A percentile compares a stretch with the other conserved stretches of the same genome.
These are phyloP conservation scores for Coendou prehensilis DNA, from an alignment of 2,797 vertebrate species.

Conservation along the genomic window DNA sequence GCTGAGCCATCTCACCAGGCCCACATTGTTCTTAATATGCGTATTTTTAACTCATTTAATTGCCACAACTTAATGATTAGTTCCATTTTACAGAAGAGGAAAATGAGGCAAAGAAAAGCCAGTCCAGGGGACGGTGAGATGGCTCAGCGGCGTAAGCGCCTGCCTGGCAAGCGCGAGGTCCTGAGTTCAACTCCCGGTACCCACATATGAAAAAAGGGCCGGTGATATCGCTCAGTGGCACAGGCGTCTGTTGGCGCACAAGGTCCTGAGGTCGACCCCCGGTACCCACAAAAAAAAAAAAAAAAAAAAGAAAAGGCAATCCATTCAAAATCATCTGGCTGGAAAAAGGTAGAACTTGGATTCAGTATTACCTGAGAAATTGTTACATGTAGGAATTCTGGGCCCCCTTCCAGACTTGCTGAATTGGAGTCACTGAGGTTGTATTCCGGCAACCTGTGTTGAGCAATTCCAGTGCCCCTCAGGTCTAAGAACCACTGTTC, in stretches of 20 bases:
- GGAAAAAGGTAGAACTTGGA: not conserved
- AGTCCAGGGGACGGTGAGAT: too few relatives aligned
- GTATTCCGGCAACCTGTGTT: rapidly evolving
- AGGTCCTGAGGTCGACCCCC: too few relatives aligned
- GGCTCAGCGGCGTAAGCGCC: too few relatives aligned
- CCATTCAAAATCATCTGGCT: not conserved
- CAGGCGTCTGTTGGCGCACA: too few relatives aligned
- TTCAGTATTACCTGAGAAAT: not conserved
- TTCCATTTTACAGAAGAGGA: not conserved
- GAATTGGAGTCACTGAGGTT: not conserved
- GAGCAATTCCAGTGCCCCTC: rapidly evolving
- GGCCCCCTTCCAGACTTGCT: rapidly evolving
- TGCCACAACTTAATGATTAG: not conserved
- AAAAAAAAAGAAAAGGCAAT: not conserved
- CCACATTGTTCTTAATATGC: not conserved
- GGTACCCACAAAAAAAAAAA: too few relatives aligned
- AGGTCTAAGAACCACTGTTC: not conserved
- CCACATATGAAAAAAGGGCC: too few relatives aligned
- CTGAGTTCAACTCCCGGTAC: too few relatives aligned
- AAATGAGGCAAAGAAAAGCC: not conserved
- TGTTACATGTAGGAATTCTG: too few relatives aligned
- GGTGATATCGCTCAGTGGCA: too few relatives aligned
- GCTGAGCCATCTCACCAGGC: too few relatives aligned
- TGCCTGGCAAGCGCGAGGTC: too few relatives aligned
- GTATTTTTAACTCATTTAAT: not conserved